Evolutionary conservation across 1,140 invertebrate species (phyloP), one percentile per base, ranked within the genome.

Genomic region (Thaumatotibia leucotreta): DNA sequence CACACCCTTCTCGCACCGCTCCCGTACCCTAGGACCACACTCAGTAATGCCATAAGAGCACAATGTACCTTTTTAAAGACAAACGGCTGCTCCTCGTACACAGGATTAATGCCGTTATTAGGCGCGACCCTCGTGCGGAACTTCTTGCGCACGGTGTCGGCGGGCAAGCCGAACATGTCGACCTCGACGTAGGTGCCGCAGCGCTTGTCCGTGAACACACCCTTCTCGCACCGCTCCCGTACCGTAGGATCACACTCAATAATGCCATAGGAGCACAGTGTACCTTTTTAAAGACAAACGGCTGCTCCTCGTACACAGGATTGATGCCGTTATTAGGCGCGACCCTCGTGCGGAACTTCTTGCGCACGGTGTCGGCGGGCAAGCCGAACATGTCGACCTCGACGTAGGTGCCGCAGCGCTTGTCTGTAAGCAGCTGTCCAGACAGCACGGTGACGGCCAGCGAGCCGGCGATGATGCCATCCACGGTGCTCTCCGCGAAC

Each of bases 341-440:
- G 20, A 97, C 96, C 91, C 96, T 96, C 0, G 99, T 99, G 54
- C 96, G 93, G 90, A 99, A 99, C 92, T 97, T 97, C 92, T 99
- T 98, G 31, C 98, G 93, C 10, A 99, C 98, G 0, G 99, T 99
- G 86, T 99, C 99, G 0, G 98, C 98, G 0, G 99, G 98, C 67
- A 99, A 92, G 0, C 99, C 99, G 86, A 98, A 99, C 98, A 99
- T 99, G 83, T 99, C 98, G 24, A 99, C 98, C 90, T 99, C 99
- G 1, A 99, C 98, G 83, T 98, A 99, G 0, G 98, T 99, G 17
- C 98, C 98, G 14, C 97, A 96, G 72, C 98, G 94, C 88, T 98
- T 98, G 79, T 99, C 98, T 1, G 96, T 98, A 54, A 99, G 92
- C 91, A 99, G 99, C 92, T 99, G 98, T 0, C 97, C 96, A 0